Evolutionary conservation across 2,797 vertebrate species (phyloP), one percentile per base, ranked within the genome.

Genomic region (Oreochromis grahami): DNA sequence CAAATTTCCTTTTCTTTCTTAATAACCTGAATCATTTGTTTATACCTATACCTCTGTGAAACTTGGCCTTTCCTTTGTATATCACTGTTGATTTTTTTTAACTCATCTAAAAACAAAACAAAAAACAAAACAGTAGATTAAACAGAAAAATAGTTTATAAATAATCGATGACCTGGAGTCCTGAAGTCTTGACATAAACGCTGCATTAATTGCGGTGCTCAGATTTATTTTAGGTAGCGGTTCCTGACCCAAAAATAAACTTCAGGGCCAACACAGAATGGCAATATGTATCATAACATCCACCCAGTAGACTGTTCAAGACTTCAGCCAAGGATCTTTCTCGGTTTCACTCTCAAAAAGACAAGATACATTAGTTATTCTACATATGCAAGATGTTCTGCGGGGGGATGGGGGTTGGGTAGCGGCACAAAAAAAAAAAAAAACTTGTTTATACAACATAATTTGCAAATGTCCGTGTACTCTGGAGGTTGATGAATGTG

Each of bases 401-500:
- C 34, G 21, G 84, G 85, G 32, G 63, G 52, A 0, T 2, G 8
- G 55, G 9, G 56, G 56, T 76, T 2, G 56, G 32, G 38, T 43
- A 70, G 12, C 52, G 38, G 53, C 52, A 72, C 14, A 26, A 85
- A 85, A 87, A 83, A 82, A 72, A 12, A 26, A 85, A 85, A 87
- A 83, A 82, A 15, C 14, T 76, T 91, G 92, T 94, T 93, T 93
- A 92, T 90, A 88, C 91, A 91, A 90, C 86, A 92, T 88, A 74
- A 93, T 93, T 92, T 92, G 92, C 89, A 91, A 92, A 90, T 80
- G 94, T 91, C 92, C 79, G 8, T 76, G 90, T 86, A 80, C 92
- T 94, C 91, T 87, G 83, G 94, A 91, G 92, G 91, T 88, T 91
- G 90, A 85, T 88, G 88, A 88, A 90, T 91, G 82, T 87, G 89